A percentile compares a stretch with the other conserved stretches of the same genome.
Conservation (phyloP, 2,113 vertebrate genomes). For the Alethe diademata region DNA sequence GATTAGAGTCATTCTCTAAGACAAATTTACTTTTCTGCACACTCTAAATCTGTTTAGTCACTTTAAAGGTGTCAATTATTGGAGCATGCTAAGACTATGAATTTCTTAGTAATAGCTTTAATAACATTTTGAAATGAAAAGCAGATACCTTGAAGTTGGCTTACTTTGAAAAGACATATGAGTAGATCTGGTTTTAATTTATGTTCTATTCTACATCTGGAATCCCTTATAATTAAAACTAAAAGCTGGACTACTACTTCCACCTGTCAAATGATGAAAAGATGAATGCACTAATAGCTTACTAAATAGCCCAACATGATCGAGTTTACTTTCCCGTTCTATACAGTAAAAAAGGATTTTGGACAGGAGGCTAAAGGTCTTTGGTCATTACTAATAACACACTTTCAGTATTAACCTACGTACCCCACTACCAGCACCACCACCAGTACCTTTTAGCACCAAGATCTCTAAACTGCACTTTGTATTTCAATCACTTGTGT, state of each 20-base stretch:
- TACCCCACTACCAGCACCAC: constrained; percentile 45
- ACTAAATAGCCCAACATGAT: constrained; percentile 83
- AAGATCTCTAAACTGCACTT: not conserved
- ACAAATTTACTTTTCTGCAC: constrained; percentile 98
- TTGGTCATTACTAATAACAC: constrained; percentile 74
- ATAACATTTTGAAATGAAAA: constrained; percentile 99
- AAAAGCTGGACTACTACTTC: constrained; percentile 98
- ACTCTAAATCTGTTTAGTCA: constrained; percentile 97
- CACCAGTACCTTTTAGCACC: not conserved
- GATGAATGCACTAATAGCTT: constrained; percentile 98
- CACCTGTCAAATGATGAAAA: constrained; percentile 99
- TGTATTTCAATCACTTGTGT: not conserved
- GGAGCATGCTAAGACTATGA: constrained; percentile 89
- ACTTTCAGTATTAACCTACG: constrained; percentile 72
- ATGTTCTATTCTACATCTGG: constrained; percentile 95
- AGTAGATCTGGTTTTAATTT: constrained; percentile 99
- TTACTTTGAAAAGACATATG: constrained; percentile 96
- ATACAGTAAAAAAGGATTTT: constrained; percentile 75
- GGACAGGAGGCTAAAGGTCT: constrained; percentile 79
- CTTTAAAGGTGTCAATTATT: constrained; percentile 99
- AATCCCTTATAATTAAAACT: constrained; percentile 99
- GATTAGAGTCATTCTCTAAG: constrained; percentile 92
- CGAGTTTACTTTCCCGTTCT: constrained; percentile 71
- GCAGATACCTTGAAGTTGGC: constrained; percentile 96
- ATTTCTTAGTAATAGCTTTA: constrained; percentile 98